Conservation (phyloP, 1,140 invertebrate species). For the Hermatobates lingyangjiaoensis region DNA sequence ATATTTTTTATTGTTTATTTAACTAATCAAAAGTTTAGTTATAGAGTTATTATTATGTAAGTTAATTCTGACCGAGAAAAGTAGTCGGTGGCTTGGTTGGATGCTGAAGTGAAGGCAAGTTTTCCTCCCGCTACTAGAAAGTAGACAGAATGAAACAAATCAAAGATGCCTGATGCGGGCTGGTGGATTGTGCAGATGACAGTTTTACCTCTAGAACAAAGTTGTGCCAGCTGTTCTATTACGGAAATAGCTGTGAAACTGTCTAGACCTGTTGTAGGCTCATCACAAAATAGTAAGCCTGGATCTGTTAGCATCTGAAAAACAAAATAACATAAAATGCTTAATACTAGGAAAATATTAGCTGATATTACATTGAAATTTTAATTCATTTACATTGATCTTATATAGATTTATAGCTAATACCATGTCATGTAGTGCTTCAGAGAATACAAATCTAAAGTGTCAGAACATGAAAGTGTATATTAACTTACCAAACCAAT, state of each 20-base stretch:
- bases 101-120: slow-evolving; percentile 55
- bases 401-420: too few species aligned
- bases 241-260: slow-evolving; percentile 58
- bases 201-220: slow-evolving; percentile 46
- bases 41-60: slow-evolving; percentile 6
- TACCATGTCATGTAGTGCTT: too few species aligned
- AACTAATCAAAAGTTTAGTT: not conserved
- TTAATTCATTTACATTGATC: too few species aligned
- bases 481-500: too few species aligned
- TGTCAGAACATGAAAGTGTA: too few species aligned
- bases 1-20: not conserved
- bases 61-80: slow-evolving; percentile 14
- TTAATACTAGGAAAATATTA: too few species aligned
- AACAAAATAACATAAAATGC: not conserved
- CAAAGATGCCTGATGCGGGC: slow-evolving; percentile 64
- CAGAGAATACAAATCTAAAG: too few species aligned
- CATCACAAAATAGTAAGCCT: slow-evolving; percentile 83
- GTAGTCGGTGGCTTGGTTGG: slow-evolving; percentile 2
- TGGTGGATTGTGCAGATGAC: slow-evolving; percentile 75
- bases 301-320: slow-evolving; percentile 74
- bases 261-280: slow-evolving; percentile 80
- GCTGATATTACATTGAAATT: too few species aligned
- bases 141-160: slow-evolving; percentile 59
- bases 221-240: slow-evolving; percentile 40
- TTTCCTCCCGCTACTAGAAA: slow-evolving; percentile 53